Percentiles rank a stretch among this genome's conserved stretches.
These are phyloP conservation scores for Aptenodytes patagonicus DNA, from an alignment of 2,113 vertebrate genomes.

Conservation along the genomic window DNA sequence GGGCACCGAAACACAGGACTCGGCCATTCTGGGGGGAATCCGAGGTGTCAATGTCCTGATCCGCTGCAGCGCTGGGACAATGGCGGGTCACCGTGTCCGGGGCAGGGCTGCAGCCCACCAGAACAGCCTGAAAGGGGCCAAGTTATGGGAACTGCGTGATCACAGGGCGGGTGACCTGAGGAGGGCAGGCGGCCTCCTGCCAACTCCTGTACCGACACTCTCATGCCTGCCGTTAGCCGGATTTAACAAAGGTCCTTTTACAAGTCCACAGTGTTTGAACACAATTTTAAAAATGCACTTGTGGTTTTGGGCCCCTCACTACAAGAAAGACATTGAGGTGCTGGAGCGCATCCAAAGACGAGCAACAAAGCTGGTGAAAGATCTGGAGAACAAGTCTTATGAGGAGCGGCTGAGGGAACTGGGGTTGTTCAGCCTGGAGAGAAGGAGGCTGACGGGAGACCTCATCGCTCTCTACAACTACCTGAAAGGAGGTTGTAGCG, in stretches of 20 bases:
- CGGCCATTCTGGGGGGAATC: accelerated
- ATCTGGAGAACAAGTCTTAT: accelerated
- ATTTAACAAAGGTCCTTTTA: neutral
- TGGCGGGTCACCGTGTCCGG: neutral
- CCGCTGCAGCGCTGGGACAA: neutral
- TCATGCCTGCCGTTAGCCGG: accelerated
- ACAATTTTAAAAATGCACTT: neutral
- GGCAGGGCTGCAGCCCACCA: neutral
- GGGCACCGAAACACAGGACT: accelerated
- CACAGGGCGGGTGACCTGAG: neutral
- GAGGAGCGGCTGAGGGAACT: neutral
- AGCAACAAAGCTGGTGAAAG: neutral
- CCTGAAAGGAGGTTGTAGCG: neutral
- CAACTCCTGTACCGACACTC: accelerated
- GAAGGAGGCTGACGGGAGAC: neutral
- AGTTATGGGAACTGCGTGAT: accelerated
- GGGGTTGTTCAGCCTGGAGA: neutral
- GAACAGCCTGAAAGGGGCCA: neutral
- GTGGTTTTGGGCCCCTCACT: neutral
- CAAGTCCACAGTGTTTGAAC: no score
- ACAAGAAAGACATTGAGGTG: accelerated
- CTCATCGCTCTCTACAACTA: neutral
- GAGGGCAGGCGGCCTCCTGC: neutral
- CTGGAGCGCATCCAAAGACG: neutral
- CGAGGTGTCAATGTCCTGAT: accelerated